Percentiles rank a stretch among this genome's conserved stretches.
Evolutionary conservation across 1,140 invertebrate genomes (phyloP).

Genomic region (Meloidogyne hapla): DNA sequence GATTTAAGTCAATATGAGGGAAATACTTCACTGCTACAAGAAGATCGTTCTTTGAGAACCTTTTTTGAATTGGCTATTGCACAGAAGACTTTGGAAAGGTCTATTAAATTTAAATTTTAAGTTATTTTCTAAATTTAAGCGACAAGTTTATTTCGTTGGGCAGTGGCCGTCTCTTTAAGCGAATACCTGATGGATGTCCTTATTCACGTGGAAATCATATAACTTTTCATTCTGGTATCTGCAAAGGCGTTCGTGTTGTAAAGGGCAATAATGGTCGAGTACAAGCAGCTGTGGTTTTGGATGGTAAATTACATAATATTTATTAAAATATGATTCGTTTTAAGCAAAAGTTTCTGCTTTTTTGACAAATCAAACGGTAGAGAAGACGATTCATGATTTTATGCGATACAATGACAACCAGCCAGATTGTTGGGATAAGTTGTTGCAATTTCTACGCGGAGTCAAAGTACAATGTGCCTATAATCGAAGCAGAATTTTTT

Average conservation of each 20-base stretch:
- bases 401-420: not conserved
- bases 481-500: conserved; percentile 33
- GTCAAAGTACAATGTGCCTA: conserved; percentile 33
- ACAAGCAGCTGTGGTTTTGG: conserved; percentile 1
- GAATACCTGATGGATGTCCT: conserved; percentile 18
- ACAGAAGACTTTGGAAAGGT: conserved; percentile 34
- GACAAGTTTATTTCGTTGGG: conserved; percentile 32
- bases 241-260: conserved; percentile 29
- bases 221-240: conserved; percentile 37
- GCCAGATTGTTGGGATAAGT: conserved; percentile 15
- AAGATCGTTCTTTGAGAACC: conserved; percentile 41
- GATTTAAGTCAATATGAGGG: not conserved
- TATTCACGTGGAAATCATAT: conserved; percentile 31
- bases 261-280: not conserved
- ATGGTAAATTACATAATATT: not conserved
- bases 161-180: conserved; percentile 32
- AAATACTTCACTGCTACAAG: conserved; percentile 30
- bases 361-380: not conserved
- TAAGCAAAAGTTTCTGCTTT: not conserved
- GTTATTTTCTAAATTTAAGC: conserved; percentile 28
- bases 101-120: not conserved
- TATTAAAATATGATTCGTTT: not conserved
- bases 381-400: not conserved
- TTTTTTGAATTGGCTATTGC: conserved; percentile 39
- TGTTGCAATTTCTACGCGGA: conserved; percentile 15